phyloP scores from a whole-genome alignment of 2,797 vertebrate genomes.

The Tiaroga cobitis region DNA sequence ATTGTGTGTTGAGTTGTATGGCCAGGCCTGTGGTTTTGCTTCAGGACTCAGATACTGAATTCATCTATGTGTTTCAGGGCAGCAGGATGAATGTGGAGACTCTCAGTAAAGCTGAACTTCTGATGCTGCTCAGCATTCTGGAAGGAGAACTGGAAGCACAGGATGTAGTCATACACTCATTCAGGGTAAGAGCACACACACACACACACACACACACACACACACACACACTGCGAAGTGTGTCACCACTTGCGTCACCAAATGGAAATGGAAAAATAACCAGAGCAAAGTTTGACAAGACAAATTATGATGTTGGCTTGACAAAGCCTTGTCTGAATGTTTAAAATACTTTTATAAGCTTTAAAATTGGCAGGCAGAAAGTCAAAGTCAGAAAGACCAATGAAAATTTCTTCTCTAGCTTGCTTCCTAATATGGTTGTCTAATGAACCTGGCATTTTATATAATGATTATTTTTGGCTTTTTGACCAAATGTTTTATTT shows the following conservation, averaged over 20 bases:
- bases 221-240: background rate
- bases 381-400: background rate
- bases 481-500: background rate
- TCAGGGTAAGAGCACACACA: conserved; percentile 83
- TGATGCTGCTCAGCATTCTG: conserved; percentile 95
- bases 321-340: background rate
- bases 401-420: background rate
- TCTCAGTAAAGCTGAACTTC: conserved; percentile 94
- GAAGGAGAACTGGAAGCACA: conserved; percentile 97
- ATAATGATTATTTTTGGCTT: background rate
- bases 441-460: background rate
- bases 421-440: background rate
- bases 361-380: background rate
- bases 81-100: conserved; percentile 98
- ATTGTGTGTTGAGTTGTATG: background rate
- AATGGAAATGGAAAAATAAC: background rate
- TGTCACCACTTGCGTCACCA: background rate
- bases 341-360: background rate
- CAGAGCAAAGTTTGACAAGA: background rate
- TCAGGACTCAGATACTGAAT: background rate
- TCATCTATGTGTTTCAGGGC: conserved; percentile 72
- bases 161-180: conserved; percentile 94
- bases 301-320: background rate
- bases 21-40: conserved; percentile 1
- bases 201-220: conserved; percentile 17